These are phyloP conservation scores for Drosophila paranaensis DNA, from an alignment of 2,888 invertebrate genomes.

Conservation along the genomic window DNA sequence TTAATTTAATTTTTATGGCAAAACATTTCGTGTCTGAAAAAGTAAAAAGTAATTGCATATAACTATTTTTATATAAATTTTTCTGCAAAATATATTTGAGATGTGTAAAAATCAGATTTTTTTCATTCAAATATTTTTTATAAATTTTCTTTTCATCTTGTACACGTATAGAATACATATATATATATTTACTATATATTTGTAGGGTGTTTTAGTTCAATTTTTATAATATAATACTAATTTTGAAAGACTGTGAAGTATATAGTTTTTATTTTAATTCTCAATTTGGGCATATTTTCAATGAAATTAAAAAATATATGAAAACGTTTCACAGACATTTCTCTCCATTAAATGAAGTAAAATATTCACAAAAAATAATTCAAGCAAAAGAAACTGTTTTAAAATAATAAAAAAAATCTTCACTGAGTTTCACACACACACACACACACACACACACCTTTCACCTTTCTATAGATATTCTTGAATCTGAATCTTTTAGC, in stretches of 20 bases:
- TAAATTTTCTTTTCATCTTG: neutral
- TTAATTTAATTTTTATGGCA: too few relatives aligned
- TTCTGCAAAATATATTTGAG: too few relatives aligned
- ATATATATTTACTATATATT: neutral
- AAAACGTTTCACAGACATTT: neutral
- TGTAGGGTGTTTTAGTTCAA: neutral
- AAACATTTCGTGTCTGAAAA: too few relatives aligned
- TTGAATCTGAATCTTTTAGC: conserved; percentile 28
- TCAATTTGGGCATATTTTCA: too few relatives aligned
- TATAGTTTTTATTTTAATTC: neutral
- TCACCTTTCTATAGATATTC: neutral
- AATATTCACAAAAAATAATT: neutral
- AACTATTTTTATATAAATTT: too few relatives aligned
- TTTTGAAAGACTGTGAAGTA: neutral
- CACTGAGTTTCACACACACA: neutral
- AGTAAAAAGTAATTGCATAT: too few relatives aligned
- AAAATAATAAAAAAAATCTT: neutral
- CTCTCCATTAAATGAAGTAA: neutral
- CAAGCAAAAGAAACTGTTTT: neutral
- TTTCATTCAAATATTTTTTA: neutral
- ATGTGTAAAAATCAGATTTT: too few relatives aligned
- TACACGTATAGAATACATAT: too few relatives aligned
- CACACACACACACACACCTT: neutral
- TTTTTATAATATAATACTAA: neutral
- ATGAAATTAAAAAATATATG: too few relatives aligned